Percentiles rank a stretch among this genome's conserved stretches.
Conservation (phyloP, 2,888 invertebrate species). For the Ryuthela nishihirai region DNA sequence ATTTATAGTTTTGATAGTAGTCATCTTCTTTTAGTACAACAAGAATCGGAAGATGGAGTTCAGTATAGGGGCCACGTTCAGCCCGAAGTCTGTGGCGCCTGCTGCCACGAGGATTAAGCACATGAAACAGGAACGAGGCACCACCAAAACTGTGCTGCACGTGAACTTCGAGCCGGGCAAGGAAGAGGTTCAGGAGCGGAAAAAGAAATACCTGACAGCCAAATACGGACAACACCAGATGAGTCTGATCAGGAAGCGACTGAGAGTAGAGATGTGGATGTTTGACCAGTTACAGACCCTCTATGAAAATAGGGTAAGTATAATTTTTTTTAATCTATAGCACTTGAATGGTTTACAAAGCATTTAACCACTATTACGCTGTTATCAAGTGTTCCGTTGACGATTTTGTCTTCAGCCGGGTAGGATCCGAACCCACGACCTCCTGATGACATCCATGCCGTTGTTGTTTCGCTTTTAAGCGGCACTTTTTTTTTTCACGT, state of each 20-base stretch:
- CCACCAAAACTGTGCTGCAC: conserved; percentile 52
- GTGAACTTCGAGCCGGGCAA: conserved; percentile 81
- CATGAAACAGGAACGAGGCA: conserved; percentile 11
- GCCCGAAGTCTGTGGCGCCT: conserved; percentile 11
- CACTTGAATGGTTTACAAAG: too few relatives aligned
- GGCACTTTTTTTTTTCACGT: too few relatives aligned
- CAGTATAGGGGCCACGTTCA: conserved; percentile 17
- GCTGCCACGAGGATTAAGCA: conserved; percentile 12
- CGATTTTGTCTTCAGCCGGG: too few relatives aligned
- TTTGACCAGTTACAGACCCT: conserved; percentile 91
- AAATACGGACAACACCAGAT: conserved; percentile 98
- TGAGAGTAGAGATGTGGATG: conserved; percentile 97
- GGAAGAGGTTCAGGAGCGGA: conserved; percentile 80
- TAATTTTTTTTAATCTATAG: not conserved
- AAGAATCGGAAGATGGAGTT: conserved; percentile 36
- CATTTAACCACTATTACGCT: too few relatives aligned
- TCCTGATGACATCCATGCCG: too few relatives aligned
- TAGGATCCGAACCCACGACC: too few relatives aligned
- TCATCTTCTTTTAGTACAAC: too few relatives aligned
- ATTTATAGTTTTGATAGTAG: too few relatives aligned
- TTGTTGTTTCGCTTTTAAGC: too few relatives aligned
- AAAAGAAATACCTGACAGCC: conserved; percentile 94
- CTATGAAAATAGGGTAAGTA: conserved; percentile 33
- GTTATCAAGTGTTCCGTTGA: too few relatives aligned
- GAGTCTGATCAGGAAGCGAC: conserved; percentile 90